phyloP scores from a whole-genome alignment of 2,113 vertebrate species.

The Scalopus aquaticus region DNA sequence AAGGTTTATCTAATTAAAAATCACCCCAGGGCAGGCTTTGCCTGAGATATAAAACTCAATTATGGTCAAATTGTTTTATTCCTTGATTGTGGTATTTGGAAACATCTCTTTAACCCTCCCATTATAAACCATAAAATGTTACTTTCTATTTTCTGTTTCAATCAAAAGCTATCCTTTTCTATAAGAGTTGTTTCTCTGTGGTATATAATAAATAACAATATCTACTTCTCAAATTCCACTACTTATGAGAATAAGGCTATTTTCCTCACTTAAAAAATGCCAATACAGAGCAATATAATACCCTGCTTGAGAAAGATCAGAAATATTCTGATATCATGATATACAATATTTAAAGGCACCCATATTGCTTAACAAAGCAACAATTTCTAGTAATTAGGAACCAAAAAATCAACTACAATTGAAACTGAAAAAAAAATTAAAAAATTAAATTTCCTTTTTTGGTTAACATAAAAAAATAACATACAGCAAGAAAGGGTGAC shows the following conservation, averaged over 20 bases:
- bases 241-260: constrained; percentile 42
- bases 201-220: neutral
- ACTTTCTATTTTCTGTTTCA: constrained; percentile 42
- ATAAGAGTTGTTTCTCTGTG: constrained; percentile 25
- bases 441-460: neutral
- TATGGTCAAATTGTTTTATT: constrained; percentile 40
- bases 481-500: too few relatives aligned
- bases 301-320: neutral
- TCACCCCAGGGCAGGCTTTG: neutral
- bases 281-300: neutral
- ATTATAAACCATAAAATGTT: constrained; percentile 44
- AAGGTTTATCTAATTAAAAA: constrained; percentile 50
- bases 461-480: constrained; percentile 12
- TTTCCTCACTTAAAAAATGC: neutral
- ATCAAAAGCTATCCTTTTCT: constrained; percentile 37
- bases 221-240: neutral
- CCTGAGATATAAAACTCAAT: constrained; percentile 52
- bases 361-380: constrained; percentile 43
- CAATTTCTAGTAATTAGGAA: constrained; percentile 30
- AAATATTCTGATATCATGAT: constrained; percentile 20
- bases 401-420: constrained; percentile 18
- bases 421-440: constrained; percentile 50
- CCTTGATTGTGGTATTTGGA: constrained; percentile 35
- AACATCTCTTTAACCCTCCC: neutral
- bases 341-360: neutral